Base-by-base conservation (phyloP, 30 jellyfish, hydroid and myxozoan species). In the Chironex yamaguchii region DNA sequence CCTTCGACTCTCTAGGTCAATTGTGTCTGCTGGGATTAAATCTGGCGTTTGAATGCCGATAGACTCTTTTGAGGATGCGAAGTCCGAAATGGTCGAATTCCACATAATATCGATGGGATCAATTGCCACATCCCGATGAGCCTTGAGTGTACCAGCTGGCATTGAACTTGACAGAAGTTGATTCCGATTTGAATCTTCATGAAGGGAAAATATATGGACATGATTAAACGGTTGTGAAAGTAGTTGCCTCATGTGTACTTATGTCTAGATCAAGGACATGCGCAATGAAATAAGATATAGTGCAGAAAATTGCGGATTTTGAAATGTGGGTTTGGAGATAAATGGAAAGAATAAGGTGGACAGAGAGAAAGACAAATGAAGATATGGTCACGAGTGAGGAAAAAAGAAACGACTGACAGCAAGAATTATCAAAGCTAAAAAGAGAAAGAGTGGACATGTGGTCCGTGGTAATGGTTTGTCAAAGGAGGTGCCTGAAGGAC, bases 91-190 rank as follows among this genome's bases (percentile, higher is more conserved):
- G 2, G 95, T 85, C 26, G 72, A 76, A 29, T 73, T 85, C 71
- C 67, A 33, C 2, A 84, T 70, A 14, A 74, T 28, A 31, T 85
- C 84, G 36, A 26, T 26, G 24, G 89, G 27, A 49, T 85, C 95
- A 4, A 73, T 49, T 2, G 82, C 95, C 73, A 85, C 54, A 66
- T 85, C 95, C 17, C 85, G 88, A 42, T 42, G 58, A 6, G 9
- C 58, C 17, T 42, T 42, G 17, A 42, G 17, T 42, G 58, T 6
- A 6, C 17, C 58, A 17, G 58, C 58, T 11, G 95, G 95, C 95
- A 85, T 85, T 0, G 95, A 85, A 49, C 95, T 85, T 1, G 95
- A 85, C 14, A 85, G 52, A 27, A 71, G 74, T 0, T 73, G 85
- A 17, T 71, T 12, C 34, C 58, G 9, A 17, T 42, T 42, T 42